These are phyloP conservation scores for Euplagia quadripunctaria DNA, from an alignment of 2,888 invertebrate species.

Conservation along the genomic window DNA sequence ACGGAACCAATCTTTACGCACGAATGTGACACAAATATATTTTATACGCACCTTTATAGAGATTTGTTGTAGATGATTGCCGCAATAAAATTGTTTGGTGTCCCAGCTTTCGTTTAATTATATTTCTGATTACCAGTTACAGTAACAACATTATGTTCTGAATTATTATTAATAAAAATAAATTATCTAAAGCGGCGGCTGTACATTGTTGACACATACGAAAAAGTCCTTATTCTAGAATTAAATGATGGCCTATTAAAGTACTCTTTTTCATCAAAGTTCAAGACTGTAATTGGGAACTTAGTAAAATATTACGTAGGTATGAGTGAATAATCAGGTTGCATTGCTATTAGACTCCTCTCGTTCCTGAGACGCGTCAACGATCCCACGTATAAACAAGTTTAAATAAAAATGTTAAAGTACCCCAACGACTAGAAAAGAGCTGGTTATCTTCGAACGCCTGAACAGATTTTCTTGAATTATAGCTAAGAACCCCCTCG, in stretches of 20 bases:
- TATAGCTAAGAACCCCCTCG: no score
- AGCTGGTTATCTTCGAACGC: no score
- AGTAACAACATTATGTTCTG: neutral
- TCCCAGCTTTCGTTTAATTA: conserved; percentile 72
- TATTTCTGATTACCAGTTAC: conserved; percentile 45
- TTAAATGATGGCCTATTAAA: neutral
- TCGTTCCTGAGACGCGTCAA: no score
- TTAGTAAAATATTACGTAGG: no score
- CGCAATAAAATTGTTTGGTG: conserved; percentile 81
- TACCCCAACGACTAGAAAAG: no score
- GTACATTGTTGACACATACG: neutral
- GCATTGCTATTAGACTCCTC: no score
- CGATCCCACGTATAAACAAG: no score
- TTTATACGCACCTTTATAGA: conserved; percentile 76
- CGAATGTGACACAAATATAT: conserved; percentile 68
- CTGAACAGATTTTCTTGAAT: no score
- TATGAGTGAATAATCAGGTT: no score
- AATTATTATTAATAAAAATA: neutral
- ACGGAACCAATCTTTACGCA: conserved; percentile 76
- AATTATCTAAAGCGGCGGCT: neutral
- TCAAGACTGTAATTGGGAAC: no score
- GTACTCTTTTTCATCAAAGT: no score
- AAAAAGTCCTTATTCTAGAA: neutral
- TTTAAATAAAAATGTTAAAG: no score
- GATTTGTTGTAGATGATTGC: conserved; percentile 71